phyloP scores from a whole-genome alignment of 2,113 vertebrate species.

The Coracopsis vasa region DNA sequence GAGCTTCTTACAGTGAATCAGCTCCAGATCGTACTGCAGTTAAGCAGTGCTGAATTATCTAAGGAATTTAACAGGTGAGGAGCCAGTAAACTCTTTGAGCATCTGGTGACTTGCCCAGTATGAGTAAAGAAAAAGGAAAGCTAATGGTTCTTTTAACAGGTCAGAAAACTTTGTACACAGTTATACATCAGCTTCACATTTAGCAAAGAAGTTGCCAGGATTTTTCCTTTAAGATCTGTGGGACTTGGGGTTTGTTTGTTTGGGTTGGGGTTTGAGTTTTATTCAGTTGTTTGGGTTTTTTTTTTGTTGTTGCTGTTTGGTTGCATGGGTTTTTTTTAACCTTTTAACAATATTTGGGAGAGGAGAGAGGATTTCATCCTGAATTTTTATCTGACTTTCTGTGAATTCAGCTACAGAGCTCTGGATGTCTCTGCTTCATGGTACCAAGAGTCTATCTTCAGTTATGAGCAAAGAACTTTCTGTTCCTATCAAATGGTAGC shows the following conservation, averaged over 20 bases:
- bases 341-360: not conserved
- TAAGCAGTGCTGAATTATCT: not conserved
- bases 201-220: not conserved
- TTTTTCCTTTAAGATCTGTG: not conserved
- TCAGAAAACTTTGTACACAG: not conserved
- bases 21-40: not conserved
- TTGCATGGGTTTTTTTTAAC: not conserved
- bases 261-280: not conserved
- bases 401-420: not conserved
- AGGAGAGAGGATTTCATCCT: not conserved
- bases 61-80: slow-evolving; percentile 25
- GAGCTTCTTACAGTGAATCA: not conserved
- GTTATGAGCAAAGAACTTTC: not conserved
- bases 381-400: not conserved
- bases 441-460: not conserved
- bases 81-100: not conserved
- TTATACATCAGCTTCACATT: not conserved
- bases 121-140: not conserved
- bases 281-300: not conserved
- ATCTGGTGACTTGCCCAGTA: not conserved
- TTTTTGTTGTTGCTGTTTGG: not conserved
- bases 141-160: not conserved
- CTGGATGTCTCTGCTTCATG: not conserved
- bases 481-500: not conserved
- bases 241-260: not conserved